Evolutionary conservation across 2,113 vertebrate genomes (phyloP).

Genomic region (Gallinago media): DNA sequence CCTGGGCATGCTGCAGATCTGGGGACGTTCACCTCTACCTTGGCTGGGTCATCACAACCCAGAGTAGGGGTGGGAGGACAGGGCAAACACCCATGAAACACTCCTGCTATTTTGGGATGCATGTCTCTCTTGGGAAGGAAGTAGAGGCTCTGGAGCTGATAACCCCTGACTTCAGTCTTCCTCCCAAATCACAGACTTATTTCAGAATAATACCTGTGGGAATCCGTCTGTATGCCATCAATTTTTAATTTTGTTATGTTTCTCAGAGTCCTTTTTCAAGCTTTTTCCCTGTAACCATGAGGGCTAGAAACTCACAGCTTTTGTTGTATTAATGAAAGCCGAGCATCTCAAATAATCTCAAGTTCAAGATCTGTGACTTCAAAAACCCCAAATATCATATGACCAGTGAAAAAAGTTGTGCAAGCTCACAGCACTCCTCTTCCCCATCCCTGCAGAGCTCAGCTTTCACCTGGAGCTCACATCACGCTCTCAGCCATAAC

Average conservation of each 20-base stretch:
- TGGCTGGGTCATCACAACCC: not conserved
- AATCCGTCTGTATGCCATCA: not conserved
- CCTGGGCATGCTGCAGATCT: not conserved
- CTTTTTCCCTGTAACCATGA: not conserved
- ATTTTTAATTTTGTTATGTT: constrained; percentile 19
- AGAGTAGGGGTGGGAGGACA: not conserved
- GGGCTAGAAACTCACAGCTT: not conserved
- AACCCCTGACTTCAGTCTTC: not conserved
- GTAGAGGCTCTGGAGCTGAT: not conserved
- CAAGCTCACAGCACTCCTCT: not conserved
- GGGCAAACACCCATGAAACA: not conserved
- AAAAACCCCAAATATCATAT: not conserved
- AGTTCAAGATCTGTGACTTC: not conserved
- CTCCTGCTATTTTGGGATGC: not conserved
- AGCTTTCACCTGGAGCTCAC: not conserved
- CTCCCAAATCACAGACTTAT: not conserved
- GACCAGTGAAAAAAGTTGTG: not conserved
- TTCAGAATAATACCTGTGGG: not conserved
- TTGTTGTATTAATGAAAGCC: not conserved
- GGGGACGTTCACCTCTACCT: not conserved
- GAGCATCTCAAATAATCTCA: not conserved
- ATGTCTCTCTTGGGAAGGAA: not conserved
- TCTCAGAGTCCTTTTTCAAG: not conserved
- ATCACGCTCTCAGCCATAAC: not conserved
- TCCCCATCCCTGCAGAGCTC: not conserved